Conservation (phyloP, 2,113 vertebrate species). For the Triplophysa dalaica region DNA sequence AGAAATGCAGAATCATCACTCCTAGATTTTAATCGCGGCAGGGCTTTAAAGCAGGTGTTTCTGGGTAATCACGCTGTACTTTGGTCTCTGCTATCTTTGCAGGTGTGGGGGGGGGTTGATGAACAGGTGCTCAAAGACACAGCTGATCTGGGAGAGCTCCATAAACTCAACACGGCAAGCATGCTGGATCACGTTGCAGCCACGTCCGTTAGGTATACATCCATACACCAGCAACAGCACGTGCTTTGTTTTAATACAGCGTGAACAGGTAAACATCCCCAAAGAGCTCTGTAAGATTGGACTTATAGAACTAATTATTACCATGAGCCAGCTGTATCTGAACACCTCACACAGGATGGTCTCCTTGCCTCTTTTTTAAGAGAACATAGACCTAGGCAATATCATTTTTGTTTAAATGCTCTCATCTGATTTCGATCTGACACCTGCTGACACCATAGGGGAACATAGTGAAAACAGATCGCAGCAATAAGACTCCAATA, state of each 20-base stretch:
- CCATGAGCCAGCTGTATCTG: not conserved
- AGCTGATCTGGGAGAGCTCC: not conserved
- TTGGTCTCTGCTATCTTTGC: slow-evolving; percentile 21
- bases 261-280: not conserved
- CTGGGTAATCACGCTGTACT: slow-evolving; percentile 16
- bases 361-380: slow-evolving; percentile 10
- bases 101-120: not conserved
- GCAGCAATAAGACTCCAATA: slow-evolving; percentile 35
- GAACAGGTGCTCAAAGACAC: slow-evolving; percentile 26
- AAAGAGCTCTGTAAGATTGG: not conserved
- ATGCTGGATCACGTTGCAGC: not conserved
- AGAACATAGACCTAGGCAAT: slow-evolving; percentile 6
- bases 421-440: slow-evolving; percentile 32
- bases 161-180: not conserved
- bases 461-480: slow-evolving; percentile 42
- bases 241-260: slow-evolving; percentile 4
- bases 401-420: slow-evolving; percentile 10
- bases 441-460: slow-evolving; percentile 12
- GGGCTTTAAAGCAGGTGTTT: slow-evolving; percentile 29
- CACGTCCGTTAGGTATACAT: not conserved
- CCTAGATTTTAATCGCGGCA: slow-evolving; percentile 8
- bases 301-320: slow-evolving; percentile 25
- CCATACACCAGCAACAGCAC: not conserved
- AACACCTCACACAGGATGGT: not conserved
- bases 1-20: slow-evolving; percentile 9